Conservation (phyloP, 2,797 vertebrate species). For the Calcarius lapponicus region DNA sequence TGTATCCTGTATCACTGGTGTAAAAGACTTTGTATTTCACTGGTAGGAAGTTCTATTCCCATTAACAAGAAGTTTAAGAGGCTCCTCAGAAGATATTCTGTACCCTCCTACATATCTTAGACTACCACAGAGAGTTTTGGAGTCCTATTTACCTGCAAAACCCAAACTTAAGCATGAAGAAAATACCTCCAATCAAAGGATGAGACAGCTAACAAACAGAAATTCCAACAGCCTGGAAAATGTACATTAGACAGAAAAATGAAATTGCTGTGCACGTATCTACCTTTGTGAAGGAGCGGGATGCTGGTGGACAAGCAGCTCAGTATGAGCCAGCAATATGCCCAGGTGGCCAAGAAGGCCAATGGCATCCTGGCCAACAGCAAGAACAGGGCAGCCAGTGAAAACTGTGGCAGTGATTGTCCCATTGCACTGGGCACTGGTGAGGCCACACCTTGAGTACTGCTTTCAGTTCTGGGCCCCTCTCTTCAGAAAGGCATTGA, state of each 20-base stretch:
- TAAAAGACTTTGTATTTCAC: not conserved
- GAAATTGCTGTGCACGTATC: not conserved
- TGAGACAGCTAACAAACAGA: not conserved
- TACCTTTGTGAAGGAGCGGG: not conserved
- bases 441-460: not conserved
- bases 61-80: not conserved
- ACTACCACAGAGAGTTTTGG: not conserved
- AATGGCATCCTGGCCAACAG: not conserved
- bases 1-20: not conserved
- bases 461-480: not conserved
- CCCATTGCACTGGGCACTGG: not conserved
- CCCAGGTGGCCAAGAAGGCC: not conserved
- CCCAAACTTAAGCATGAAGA: not conserved
- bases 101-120: not conserved
- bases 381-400: not conserved
- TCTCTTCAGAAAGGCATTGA: not conserved
- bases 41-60: not conserved
- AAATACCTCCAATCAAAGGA: not conserved
- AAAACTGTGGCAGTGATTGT: not conserved
- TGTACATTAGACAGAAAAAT: not conserved
- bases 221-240: not conserved
- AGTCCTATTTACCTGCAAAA: not conserved
- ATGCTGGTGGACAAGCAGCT: not conserved
- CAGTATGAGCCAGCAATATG: not conserved
- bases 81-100: not conserved